Percentiles rank a stretch among this genome's conserved stretches.
These are phyloP conservation scores for Sphaerophoria rueppellii DNA, from an alignment of 2,888 invertebrate species.

Conservation along the genomic window DNA sequence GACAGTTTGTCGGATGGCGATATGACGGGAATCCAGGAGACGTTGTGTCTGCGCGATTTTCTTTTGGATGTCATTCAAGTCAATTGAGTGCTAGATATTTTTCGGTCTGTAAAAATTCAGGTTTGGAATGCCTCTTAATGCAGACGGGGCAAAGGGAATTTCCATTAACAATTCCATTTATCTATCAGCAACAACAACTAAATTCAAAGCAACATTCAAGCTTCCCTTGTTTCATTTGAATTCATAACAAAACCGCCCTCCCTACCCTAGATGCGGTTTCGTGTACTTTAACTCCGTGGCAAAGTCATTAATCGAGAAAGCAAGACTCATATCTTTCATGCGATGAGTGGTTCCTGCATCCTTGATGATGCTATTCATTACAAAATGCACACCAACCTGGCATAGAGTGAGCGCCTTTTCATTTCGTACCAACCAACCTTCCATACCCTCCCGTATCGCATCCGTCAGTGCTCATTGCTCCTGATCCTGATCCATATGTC, in stretches of 20 bases:
- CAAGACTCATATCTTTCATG: conserved; percentile 70
- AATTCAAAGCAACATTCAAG: background rate
- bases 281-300: conserved; percentile 63
- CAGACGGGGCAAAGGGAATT: conserved; percentile 4
- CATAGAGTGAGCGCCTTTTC: background rate
- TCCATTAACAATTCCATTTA: conserved; percentile 26
- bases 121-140: background rate
- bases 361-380: conserved; percentile 68
- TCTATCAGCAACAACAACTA: conserved; percentile 14
- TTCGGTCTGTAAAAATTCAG: background rate
- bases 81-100: too few relatives aligned
- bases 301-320: conserved; percentile 70
- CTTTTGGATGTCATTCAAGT: conserved; percentile 21
- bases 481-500: conserved; percentile 71
- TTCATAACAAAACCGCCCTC: background rate
- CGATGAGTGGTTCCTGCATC: conserved; percentile 72
- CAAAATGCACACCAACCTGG: conserved; percentile 22
- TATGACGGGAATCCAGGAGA: conserved; percentile 47
- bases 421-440: background rate
- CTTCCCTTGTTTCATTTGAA: background rate
- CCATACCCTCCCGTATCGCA: conserved; percentile 30
- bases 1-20: background rate
- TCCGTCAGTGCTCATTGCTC: conserved; percentile 49
- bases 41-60: conserved; percentile 65
- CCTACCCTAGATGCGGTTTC: background rate